phyloP scores from a whole-genome alignment of 2,888 invertebrate genomes.

The Rhynchonema sp. region DNA sequence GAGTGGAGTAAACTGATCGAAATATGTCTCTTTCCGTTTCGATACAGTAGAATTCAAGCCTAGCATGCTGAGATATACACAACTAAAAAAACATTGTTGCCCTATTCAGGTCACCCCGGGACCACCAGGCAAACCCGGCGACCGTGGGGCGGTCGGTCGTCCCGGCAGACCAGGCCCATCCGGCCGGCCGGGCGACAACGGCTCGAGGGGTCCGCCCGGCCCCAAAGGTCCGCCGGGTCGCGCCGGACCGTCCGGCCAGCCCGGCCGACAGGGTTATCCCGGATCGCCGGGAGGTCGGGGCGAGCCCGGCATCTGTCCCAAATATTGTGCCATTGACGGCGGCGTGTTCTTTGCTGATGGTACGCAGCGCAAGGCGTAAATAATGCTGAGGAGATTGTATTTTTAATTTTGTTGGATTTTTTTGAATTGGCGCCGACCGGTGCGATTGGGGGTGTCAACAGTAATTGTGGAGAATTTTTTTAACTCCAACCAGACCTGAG shows the following conservation, averaged over 20 bases:
- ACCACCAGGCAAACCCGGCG: background rate
- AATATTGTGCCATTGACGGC: background rate
- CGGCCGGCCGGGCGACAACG: background rate
- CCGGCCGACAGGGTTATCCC: background rate
- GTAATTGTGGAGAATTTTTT: too few relatives aligned
- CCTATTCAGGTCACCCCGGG: background rate
- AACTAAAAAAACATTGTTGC: background rate
- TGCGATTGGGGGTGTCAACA: too few relatives aligned
- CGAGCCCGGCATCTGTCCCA: background rate
- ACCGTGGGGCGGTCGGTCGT: background rate
- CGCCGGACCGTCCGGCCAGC: background rate
- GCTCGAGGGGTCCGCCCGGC: background rate
- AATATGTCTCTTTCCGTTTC: too few relatives aligned
- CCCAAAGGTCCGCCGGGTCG: background rate
- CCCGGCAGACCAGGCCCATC: background rate
- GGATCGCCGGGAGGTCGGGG: background rate
- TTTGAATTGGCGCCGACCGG: too few relatives aligned
- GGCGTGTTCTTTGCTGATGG: background rate
- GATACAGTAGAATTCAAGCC: too few relatives aligned
- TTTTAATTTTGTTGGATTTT: too few relatives aligned
- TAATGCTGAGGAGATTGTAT: background rate
- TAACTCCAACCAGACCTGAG: too few relatives aligned
- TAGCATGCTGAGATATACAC: too few relatives aligned
- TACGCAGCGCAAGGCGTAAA: background rate
- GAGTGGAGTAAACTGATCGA: too few relatives aligned